Conservation (phyloP, 2,797 vertebrate species). For the Leuciscus waleckii region DNA sequence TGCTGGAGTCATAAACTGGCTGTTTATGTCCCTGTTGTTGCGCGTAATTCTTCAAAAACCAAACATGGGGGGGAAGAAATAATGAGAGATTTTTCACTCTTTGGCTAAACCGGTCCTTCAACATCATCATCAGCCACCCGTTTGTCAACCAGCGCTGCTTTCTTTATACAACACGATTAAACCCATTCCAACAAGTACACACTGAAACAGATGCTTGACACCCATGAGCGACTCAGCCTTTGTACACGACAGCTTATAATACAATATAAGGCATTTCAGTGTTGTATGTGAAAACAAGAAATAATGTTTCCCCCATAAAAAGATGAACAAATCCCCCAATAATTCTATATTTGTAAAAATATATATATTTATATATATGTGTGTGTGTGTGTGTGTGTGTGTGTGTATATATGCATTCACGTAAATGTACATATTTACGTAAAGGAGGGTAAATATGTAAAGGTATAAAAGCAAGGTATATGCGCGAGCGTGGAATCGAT, state of each 20-base stretch:
- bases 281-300: slow-evolving; percentile 94
- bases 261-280: slow-evolving; percentile 99
- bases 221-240: slow-evolving; percentile 71
- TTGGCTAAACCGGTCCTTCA: slow-evolving; percentile 25
- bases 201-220: slow-evolving; percentile 85
- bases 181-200: slow-evolving; percentile 51
- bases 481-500: slow-evolving; percentile 69
- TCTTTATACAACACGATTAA: slow-evolving; percentile 41
- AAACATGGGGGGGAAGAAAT: slow-evolving; percentile 37
- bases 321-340: slow-evolving; percentile 89
- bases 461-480: slow-evolving; percentile 68
- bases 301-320: slow-evolving; percentile 89
- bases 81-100: slow-evolving; percentile 35
- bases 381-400: slow-evolving; percentile 54
- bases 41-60: not conserved
- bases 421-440: slow-evolving; percentile 61
- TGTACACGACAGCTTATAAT: slow-evolving; percentile 88
- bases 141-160: slow-evolving; percentile 22
- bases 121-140: slow-evolving; percentile 38
- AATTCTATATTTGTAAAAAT: slow-evolving; percentile 79
- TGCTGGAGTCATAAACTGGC: not conserved
- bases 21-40: not conserved
- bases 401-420: slow-evolving; percentile 58
- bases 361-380: slow-evolving; percentile 63
- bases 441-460: slow-evolving; percentile 81